A percentile compares a stretch with the other conserved stretches of the same genome.
phyloP scores from a whole-genome alignment of 1,140 invertebrate species.

The Eufriesea mexicana region DNA sequence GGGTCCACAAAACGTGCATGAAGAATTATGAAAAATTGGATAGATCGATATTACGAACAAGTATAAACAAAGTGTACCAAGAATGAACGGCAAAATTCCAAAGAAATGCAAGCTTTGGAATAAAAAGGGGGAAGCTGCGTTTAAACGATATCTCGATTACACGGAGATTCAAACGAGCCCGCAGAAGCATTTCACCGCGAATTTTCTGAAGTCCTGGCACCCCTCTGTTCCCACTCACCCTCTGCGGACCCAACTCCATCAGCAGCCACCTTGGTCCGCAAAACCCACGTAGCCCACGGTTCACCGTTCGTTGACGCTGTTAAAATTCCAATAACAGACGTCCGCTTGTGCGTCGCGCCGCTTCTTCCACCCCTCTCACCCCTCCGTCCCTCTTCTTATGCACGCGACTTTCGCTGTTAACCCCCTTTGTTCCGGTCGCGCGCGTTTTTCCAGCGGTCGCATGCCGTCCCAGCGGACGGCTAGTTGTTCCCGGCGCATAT shows the following conservation, averaged over 20 bases:
- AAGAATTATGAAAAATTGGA: no score
- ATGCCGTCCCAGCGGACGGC: constrained; percentile 34
- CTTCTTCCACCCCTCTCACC: not conserved
- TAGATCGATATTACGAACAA: no score
- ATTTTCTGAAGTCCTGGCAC: not conserved
- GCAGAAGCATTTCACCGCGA: not conserved
- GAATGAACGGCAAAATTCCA: no score
- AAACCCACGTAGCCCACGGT: not conserved
- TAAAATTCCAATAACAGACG: constrained; percentile 65
- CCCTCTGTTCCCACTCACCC: not conserved
- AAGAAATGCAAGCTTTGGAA: no score
- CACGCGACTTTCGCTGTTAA: constrained; percentile 33
- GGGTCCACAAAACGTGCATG: no score
- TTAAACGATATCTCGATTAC: no score
- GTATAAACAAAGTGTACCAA: no score
- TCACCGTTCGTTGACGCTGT: constrained; percentile 39
- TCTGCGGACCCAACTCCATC: no score
- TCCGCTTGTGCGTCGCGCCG: not conserved
- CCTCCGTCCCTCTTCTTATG: constrained; percentile 46
- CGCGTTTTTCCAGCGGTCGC: constrained; percentile 40
- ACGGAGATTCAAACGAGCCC: no score
- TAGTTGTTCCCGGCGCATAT: constrained; percentile 49
- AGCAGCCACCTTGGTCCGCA: not conserved
- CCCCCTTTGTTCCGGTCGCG: constrained; percentile 45
- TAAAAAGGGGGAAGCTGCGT: no score